Conservation (phyloP, 2,113 vertebrate species). For the Nesoenas mayeri region DNA sequence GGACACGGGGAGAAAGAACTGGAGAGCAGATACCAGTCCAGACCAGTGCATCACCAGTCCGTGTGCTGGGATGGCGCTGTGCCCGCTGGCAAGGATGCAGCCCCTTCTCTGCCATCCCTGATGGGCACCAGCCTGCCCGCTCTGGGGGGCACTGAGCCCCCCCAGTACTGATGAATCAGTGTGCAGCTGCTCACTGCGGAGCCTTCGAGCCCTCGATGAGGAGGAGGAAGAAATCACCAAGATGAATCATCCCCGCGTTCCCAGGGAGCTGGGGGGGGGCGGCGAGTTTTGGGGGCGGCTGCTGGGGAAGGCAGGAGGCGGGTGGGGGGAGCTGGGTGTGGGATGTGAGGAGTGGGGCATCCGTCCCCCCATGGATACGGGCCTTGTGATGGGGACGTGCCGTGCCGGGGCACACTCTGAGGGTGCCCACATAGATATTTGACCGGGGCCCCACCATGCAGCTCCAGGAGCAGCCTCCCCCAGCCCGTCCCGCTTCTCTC, state of each 20-base stretch:
- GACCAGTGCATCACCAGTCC: neutral
- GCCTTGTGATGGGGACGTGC: rapidly evolving
- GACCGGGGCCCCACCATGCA: rapidly evolving
- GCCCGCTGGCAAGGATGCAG: neutral
- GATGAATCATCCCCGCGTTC: neutral
- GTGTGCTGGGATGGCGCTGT: neutral
- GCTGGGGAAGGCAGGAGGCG: neutral
- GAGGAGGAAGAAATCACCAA: neutral
- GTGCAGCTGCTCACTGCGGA: neutral
- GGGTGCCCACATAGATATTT: neutral
- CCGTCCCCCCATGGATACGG: rapidly evolving
- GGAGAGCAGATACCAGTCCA: neutral
- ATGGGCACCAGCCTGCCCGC: neutral
- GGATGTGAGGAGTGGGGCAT: neutral
- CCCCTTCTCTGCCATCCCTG: neutral
- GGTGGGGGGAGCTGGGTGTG: neutral
- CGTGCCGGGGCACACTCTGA: neutral
- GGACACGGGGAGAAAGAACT: rapidly evolving
- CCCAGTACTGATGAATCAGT: neutral
- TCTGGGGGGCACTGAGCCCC: neutral
- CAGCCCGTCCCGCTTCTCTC: neutral
- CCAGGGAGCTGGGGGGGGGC: neutral
- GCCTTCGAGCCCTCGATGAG: neutral
- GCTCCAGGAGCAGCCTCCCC: neutral
- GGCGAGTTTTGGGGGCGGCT: neutral